Base-by-base conservation (phyloP, 2,888 invertebrate species). In the Volucella zonaria region DNA sequence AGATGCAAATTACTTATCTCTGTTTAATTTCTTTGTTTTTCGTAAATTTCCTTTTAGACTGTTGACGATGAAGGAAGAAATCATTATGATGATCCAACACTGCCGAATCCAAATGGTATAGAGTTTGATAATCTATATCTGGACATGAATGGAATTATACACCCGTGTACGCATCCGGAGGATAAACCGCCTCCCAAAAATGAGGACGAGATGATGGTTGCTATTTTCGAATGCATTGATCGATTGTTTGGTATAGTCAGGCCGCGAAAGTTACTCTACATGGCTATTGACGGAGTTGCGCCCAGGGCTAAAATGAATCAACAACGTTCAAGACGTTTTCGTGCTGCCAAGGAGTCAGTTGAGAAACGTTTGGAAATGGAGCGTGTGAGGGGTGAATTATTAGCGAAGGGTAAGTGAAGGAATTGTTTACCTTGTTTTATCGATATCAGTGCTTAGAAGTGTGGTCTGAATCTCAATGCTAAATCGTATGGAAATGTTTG, bases 251-350 rank as follows among this genome's bases (percentile, higher is more conserved):
- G 95, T 61, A 98, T 99, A 89, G 97, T 98, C 0, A 93, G 98
- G 87, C 99, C 99, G 0, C 94, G 97, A 89, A 97, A 97, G 91
- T 88, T 99, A 56, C 92, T 99, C 86, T 99, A 99, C 92, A 99
- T 99, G 99, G 99, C 99, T 68, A 99, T 99, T 92, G 99, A 99
- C 93, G 99, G 99, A 87, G 99, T 99, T 94, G 99, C 99, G 1
- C 98, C 99, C 0, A 93, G 99, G 89, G 99, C 99, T 0, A 99
- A 99, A 93, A 99, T 99, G 99, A 99, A 99, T 92, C 99, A 99
- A 91, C 99, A 99, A 91, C 94, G 99, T 75, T 99, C 99, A 0
- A 94, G 99, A 87, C 94, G 99, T 88, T 99, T 99, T 92, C 94
- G 99, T 62, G 98, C 99, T 0, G 97, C 99, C 0, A 99, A 99